Conservation (phyloP, 2,113 vertebrate species). For the Actenoides lindsayi region DNA sequence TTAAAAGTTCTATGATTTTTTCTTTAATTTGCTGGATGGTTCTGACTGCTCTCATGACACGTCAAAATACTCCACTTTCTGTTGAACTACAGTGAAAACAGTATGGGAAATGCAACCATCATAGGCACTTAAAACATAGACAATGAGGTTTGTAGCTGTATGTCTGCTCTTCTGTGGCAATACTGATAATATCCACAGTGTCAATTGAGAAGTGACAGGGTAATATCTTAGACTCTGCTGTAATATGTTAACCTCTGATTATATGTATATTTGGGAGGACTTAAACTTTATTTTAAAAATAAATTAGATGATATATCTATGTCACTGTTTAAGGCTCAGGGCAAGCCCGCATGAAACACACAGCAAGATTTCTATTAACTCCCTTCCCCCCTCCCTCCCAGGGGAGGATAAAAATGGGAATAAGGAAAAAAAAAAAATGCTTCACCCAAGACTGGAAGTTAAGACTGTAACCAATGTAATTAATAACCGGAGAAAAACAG, state of each 20-base stretch:
- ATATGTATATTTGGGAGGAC: neutral
- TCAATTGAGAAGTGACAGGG: neutral
- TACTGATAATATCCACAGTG: neutral
- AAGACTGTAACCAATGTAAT: too few relatives aligned
- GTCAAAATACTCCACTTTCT: neutral
- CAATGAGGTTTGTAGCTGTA: neutral
- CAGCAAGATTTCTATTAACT: too few relatives aligned
- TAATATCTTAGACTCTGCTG: neutral
- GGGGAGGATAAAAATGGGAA: too few relatives aligned
- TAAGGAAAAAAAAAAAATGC: too few relatives aligned
- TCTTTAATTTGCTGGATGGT: neutral
- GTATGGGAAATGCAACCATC: neutral
- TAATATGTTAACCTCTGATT: too few relatives aligned
- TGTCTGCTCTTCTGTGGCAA: neutral
- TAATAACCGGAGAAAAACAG: too few relatives aligned
- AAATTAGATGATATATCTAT: neutral
- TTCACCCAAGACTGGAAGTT: too few relatives aligned
- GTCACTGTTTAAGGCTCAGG: too few relatives aligned
- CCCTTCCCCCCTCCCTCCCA: too few relatives aligned
- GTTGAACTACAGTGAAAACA: neutral
- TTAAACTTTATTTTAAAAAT: neutral
- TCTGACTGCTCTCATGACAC: neutral
- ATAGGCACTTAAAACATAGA: rapidly evolving
- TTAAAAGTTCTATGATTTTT: neutral
- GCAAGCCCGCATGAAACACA: too few relatives aligned